These are phyloP conservation scores for Pycnomerus fuliginosus DNA, from an alignment of 2,888 invertebrate genomes.

Conservation along the genomic window DNA sequence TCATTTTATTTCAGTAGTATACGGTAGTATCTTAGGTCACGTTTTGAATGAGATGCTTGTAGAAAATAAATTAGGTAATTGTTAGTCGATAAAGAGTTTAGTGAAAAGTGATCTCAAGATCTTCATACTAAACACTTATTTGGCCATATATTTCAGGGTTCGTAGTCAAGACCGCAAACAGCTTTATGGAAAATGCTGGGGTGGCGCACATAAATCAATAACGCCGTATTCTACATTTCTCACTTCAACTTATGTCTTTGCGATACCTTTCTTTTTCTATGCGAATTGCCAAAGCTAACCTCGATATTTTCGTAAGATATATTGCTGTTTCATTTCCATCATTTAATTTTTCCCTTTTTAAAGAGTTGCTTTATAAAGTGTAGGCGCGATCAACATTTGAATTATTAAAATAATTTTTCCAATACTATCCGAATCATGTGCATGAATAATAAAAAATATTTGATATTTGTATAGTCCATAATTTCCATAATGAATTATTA, in stretches of 20 bases:
- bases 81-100: conserved; percentile 40
- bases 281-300: conserved; percentile 35
- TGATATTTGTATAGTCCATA: too few relatives aligned
- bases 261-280: conserved; percentile 42
- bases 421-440: too few relatives aligned
- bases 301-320: conserved; percentile 37
- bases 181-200: conserved; percentile 55
- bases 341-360: too few relatives aligned
- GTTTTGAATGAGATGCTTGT: too few relatives aligned
- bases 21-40: too few relatives aligned
- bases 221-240: conserved; percentile 48
- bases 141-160: conserved; percentile 52
- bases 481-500: too few relatives aligned
- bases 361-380: too few relatives aligned
- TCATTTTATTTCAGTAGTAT: too few relatives aligned
- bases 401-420: too few relatives aligned
- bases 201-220: conserved; percentile 63
- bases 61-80: too few relatives aligned
- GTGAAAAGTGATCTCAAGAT: conserved; percentile 51
- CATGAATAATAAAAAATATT: too few relatives aligned
- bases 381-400: too few relatives aligned
- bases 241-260: conserved; percentile 39
- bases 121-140: conserved; percentile 55
- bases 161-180: conserved; percentile 53
- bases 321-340: conserved; percentile 33